Percentiles rank a stretch among this genome's conserved stretches.
These are phyloP conservation scores for Hormaphis cornu DNA, from an alignment of 1,140 invertebrate species.

Conservation along the genomic window DNA sequence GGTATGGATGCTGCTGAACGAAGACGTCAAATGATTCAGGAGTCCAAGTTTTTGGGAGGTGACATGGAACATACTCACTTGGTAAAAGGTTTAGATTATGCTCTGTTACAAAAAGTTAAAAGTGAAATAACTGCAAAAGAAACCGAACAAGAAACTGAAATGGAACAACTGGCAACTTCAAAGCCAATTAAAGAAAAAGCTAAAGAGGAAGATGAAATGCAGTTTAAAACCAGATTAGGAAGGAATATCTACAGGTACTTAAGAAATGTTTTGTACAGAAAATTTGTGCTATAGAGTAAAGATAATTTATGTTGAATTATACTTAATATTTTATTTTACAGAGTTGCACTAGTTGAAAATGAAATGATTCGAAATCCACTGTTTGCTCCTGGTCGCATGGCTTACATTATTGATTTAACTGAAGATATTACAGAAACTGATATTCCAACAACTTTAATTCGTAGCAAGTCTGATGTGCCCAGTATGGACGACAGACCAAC, in stretches of 20 bases:
- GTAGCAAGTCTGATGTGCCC: constrained; percentile 91
- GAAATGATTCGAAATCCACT: constrained; percentile 78
- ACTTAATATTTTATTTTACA: neutral
- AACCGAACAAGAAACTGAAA: constrained; percentile 72
- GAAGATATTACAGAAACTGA: constrained; percentile 85
- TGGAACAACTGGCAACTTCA: constrained; percentile 56
- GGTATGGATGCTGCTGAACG: constrained; percentile 91
- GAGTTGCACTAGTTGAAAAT: constrained; percentile 51
- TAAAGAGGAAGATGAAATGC: constrained; percentile 61
- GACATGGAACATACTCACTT: constrained; percentile 99
- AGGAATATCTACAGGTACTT: constrained; percentile 57
- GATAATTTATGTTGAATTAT: constrained; percentile 36
- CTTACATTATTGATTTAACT: constrained; percentile 91
- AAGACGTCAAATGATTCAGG: constrained; percentile 90
- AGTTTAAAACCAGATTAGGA: constrained; percentile 69
- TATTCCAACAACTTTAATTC: constrained; percentile 89
- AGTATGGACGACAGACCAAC: constrained; percentile 66
- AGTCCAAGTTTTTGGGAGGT: constrained; percentile 99
- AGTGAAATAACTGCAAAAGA: constrained; percentile 74
- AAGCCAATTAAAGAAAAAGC: constrained; percentile 50
- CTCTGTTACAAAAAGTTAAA: constrained; percentile 89
- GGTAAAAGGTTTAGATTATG: constrained; percentile 99
- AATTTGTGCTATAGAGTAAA: too few relatives aligned
- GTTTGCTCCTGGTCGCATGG: constrained; percentile 94
- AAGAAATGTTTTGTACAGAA: too few relatives aligned